phyloP scores from a whole-genome alignment of 1,140 invertebrate genomes.

The Agrypnia vestita region DNA sequence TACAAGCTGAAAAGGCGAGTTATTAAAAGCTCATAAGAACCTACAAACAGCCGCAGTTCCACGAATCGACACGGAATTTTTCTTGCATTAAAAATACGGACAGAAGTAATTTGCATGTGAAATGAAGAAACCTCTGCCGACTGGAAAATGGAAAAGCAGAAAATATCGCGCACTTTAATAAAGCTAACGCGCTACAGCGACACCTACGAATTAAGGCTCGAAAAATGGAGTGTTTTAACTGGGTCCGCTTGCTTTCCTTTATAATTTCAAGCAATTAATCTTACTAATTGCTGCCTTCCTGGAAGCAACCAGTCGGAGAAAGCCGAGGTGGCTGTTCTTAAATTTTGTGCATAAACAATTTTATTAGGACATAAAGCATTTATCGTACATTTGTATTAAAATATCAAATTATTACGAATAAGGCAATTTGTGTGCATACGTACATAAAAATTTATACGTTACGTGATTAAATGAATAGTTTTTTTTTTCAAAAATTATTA shows the following conservation, averaged over 20 bases:
- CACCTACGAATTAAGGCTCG: constrained; percentile 45
- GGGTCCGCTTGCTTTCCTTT: constrained; percentile 37
- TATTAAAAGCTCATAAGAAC: constrained; percentile 40
- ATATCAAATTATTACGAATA: too few relatives aligned
- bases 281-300: constrained; percentile 38
- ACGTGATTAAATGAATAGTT: too few relatives aligned
- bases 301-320: constrained; percentile 1
- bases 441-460: too few relatives aligned
- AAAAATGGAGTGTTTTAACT: constrained; percentile 42
- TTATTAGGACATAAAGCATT: not conserved
- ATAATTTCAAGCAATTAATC: constrained; percentile 44
- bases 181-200: constrained; percentile 55
- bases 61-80: constrained; percentile 34
- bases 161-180: constrained; percentile 56
- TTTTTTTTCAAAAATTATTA: too few relatives aligned
- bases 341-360: constrained; percentile 24
- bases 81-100: constrained; percentile 28
- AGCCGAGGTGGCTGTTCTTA: not conserved
- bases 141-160: constrained; percentile 55
- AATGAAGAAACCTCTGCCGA: constrained; percentile 58
- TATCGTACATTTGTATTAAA: too few relatives aligned
- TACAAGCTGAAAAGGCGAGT: not conserved
- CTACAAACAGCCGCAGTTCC: not conserved
- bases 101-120: constrained; percentile 58
- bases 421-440: too few relatives aligned